A percentile compares a stretch with the other conserved stretches of the same genome.
Conservation (phyloP, 2,888 invertebrate genomes). For the Eupithecia subumbrata region DNA sequence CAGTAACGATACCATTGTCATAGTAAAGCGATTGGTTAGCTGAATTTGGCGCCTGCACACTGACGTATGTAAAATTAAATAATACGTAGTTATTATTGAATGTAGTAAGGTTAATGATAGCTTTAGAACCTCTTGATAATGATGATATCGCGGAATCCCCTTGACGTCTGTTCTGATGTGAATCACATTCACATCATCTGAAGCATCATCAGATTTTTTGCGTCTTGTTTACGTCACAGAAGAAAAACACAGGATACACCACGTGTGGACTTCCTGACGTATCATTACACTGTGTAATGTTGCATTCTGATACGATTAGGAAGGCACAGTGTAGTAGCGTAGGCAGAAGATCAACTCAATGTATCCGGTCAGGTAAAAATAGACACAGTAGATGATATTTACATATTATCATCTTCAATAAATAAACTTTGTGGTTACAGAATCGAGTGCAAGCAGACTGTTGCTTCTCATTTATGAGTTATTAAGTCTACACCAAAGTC, state of each 20-base stretch:
- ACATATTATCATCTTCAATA: too few species aligned
- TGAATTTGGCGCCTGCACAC: too few species aligned
- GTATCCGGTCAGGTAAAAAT: background rate
- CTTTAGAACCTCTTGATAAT: background rate
- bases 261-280: constrained; percentile 31
- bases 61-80: too few species aligned
- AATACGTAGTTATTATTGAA: background rate
- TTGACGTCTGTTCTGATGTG: constrained; percentile 3
- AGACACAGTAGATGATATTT: too few species aligned
- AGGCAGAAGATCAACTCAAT: background rate
- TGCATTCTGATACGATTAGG: constrained; percentile 15
- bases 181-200: background rate
- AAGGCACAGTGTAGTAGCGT: constrained; percentile 15
- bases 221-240: constrained; percentile 24
- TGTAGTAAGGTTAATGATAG: background rate
- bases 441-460: too few species aligned
- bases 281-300: constrained; percentile 29
- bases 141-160: background rate
- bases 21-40: too few species aligned
- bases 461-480: too few species aligned
- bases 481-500: too few species aligned
- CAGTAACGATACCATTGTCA: too few species aligned
- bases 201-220: constrained; percentile 5
- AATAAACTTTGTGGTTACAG: too few species aligned
- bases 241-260: constrained; percentile 28